A percentile compares a stretch with the other conserved stretches of the same genome.
Conservation (phyloP, 2,797 vertebrate genomes). For the Sarcophilus harrisii region DNA sequence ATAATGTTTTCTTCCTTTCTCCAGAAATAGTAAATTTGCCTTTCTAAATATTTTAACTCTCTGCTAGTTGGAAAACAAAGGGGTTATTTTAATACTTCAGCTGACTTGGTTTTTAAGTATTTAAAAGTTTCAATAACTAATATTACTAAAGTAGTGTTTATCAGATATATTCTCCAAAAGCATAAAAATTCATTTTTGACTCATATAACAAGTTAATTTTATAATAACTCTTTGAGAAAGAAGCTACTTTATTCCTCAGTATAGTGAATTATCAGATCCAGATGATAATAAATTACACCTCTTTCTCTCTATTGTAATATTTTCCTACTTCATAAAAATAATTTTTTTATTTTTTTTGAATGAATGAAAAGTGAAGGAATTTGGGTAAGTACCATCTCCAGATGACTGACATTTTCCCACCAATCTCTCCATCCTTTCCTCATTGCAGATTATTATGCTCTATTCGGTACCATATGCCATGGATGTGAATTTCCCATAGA, state of each 20-base stretch:
- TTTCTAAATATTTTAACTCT: background rate
- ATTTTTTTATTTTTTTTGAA: background rate
- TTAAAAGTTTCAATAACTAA: background rate
- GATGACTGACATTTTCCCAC: background rate
- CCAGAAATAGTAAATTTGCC: background rate
- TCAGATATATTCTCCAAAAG: background rate
- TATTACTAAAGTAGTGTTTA: background rate
- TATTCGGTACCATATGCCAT: constrained; percentile 96
- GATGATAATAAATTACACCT: too few species aligned
- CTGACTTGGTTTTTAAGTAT: background rate
- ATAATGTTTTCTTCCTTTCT: background rate
- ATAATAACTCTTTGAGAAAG: background rate
- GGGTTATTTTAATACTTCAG: background rate
- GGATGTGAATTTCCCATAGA: constrained; percentile 99
- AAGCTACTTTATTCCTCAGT: background rate
- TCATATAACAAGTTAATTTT: background rate
- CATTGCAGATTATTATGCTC: constrained; percentile 92
- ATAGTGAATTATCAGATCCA: background rate
- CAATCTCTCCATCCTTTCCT: background rate
- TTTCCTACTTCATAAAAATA: background rate
- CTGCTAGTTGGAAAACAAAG: background rate
- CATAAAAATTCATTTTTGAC: background rate
- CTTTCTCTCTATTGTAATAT: background rate
- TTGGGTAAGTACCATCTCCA: background rate
- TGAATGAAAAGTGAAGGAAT: background rate